These are phyloP conservation scores for Damaliscus lunatus DNA, from an alignment of 2,113 vertebrate species.

Conservation along the genomic window DNA sequence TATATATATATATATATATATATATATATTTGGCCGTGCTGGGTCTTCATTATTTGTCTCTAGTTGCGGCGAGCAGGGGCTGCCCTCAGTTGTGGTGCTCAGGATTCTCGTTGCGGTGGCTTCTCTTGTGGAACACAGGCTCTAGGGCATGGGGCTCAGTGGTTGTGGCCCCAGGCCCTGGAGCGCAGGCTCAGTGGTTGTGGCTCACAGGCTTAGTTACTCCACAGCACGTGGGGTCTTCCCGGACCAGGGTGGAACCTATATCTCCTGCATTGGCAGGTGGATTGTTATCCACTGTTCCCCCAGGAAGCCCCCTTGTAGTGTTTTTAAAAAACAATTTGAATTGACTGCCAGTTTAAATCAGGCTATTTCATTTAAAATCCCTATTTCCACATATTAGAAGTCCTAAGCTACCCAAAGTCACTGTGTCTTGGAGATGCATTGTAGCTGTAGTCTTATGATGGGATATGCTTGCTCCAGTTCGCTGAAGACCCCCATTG, in stretches of 20 bases:
- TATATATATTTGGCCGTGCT: neutral
- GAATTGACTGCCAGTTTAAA: neutral
- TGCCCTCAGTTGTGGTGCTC: neutral
- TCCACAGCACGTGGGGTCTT: neutral
- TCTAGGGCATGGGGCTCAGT: neutral
- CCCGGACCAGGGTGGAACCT: neutral
- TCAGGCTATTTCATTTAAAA: neutral
- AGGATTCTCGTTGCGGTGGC: neutral
- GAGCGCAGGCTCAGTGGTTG: neutral
- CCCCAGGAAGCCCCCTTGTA: neutral
- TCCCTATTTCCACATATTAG: neutral
- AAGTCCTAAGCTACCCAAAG: neutral
- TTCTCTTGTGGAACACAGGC: neutral
- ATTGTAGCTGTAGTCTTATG: neutral
- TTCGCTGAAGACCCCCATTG: neutral
- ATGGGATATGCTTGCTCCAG: neutral
- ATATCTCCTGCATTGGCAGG: neutral
- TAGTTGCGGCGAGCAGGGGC: neutral
- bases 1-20: neutral
- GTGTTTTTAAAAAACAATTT: neutral
- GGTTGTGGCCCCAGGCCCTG: neutral
- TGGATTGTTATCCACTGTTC: neutral
- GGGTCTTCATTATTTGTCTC: neutral
- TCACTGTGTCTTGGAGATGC: neutral
- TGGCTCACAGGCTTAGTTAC: neutral